Conservation (phyloP, 2,797 vertebrate species). For the Bradypodion ventrale region DNA sequence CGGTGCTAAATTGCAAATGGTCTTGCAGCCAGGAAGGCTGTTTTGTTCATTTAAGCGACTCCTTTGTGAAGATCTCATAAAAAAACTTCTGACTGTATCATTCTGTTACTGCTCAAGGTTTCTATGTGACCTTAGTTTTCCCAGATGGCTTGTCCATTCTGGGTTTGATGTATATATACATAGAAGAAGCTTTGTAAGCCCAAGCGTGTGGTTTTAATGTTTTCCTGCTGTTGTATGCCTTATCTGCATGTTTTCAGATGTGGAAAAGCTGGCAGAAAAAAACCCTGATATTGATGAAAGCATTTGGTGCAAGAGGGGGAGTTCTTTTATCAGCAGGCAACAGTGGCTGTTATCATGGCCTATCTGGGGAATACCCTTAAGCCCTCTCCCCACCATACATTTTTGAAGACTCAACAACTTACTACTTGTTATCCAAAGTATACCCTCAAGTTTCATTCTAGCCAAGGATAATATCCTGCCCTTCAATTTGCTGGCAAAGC, state of each 20-base stretch:
- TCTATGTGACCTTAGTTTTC: constrained; percentile 69
- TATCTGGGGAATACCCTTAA: constrained; percentile 5
- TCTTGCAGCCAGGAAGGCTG: background rate
- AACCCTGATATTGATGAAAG: constrained; percentile 40
- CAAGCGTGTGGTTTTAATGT: constrained; percentile 61
- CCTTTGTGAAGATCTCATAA: constrained; percentile 53
- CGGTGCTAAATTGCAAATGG: background rate
- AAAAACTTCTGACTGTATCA: constrained; percentile 40
- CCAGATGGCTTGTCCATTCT: constrained; percentile 67
- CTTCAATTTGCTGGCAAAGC: background rate
- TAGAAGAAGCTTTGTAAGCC: constrained; percentile 68
- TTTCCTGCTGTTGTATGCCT: constrained; percentile 72
- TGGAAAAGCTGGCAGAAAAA: constrained; percentile 50
- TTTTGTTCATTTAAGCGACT: constrained; percentile 42
- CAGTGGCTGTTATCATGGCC: constrained; percentile 26
- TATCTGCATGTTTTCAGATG: constrained; percentile 55
- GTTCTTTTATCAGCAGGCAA: constrained; percentile 33
- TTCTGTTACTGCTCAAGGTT: constrained; percentile 55
- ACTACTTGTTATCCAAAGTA: constrained; percentile 5
- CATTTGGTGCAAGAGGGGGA: constrained; percentile 13
- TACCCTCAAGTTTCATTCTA: constrained; percentile 13
- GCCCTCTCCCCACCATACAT: background rate
- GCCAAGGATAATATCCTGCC: background rate
- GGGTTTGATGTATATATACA: constrained; percentile 64
- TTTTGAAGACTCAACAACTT: background rate